Evolutionary conservation across 1,140 invertebrate genomes (phyloP).

Genomic region (Metaphire vulgaris): DNA sequence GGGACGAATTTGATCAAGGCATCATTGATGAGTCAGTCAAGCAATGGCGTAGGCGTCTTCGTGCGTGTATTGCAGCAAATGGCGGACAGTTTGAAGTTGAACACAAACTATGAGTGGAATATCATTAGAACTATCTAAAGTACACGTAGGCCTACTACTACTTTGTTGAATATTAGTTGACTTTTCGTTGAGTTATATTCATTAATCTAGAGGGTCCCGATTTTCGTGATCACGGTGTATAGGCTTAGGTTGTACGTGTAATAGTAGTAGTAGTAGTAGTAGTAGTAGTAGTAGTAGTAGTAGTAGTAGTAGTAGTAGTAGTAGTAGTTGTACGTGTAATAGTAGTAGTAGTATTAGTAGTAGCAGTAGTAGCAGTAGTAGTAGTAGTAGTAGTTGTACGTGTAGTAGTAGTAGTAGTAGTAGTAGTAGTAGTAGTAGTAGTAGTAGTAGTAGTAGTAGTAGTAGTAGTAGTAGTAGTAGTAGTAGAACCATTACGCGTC

Average conservation of each 20-base stretch:
- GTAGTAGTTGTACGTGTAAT: not conserved
- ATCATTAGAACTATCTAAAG: not conserved
- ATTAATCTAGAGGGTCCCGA: too few relatives aligned
- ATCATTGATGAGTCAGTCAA: conserved; percentile 1
- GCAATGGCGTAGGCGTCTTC: not conserved
- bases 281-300: not conserved
- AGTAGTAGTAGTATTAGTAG: not conserved
- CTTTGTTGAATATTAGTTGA: not conserved
- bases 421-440: not conserved
- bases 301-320: not conserved
- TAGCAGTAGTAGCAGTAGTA: not conserved
- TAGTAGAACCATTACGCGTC: not conserved
- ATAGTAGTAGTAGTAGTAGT: too few relatives aligned
- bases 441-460: not conserved
- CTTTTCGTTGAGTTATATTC: too few relatives aligned
- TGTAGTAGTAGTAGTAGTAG: not conserved
- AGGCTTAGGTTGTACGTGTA: too few relatives aligned
- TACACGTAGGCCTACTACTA: not conserved
- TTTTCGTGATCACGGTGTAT: too few relatives aligned
- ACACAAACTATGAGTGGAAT: not conserved
- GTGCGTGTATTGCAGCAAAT: not conserved
- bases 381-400: not conserved
- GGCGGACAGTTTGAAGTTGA: not conserved
- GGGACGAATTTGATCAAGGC: not conserved
- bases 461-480: conserved; percentile 1